Evolutionary conservation across 2,797 vertebrate species (phyloP).

Genomic region (Neoniphon sammara): DNA sequence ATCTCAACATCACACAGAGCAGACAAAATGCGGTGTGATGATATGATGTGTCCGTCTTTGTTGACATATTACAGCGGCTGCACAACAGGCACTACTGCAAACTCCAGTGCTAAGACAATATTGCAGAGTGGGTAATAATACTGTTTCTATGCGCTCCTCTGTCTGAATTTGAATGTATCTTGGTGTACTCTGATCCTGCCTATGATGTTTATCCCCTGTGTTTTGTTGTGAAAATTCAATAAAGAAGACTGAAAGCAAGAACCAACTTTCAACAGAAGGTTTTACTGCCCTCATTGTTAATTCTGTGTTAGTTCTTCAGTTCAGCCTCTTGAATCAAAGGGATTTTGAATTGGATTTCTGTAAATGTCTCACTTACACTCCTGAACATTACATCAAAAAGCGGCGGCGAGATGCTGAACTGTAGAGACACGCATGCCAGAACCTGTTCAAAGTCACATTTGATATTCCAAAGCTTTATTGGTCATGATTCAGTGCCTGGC

Average conservation of each 20-base stretch:
- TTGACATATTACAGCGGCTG: too few species aligned
- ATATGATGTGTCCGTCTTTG: too few species aligned
- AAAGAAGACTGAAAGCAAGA: background rate
- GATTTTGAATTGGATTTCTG: slow-evolving; percentile 26
- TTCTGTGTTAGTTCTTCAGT: background rate
- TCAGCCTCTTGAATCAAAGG: slow-evolving; percentile 3
- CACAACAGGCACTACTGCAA: too few species aligned
- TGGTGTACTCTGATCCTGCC: background rate
- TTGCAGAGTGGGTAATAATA: too few species aligned
- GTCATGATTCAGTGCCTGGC: slow-evolving; percentile 62
- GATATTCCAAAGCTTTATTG: slow-evolving; percentile 58
- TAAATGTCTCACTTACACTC: slow-evolving; percentile 46
- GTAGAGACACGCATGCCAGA: slow-evolving; percentile 14
- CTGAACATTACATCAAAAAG: slow-evolving; percentile 44
- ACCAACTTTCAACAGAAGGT: background rate
- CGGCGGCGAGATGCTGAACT: slow-evolving; percentile 26
- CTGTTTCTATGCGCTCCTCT: background rate
- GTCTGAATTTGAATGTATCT: background rate
- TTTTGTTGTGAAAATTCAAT: slow-evolving; percentile 1
- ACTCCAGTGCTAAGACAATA: too few species aligned
- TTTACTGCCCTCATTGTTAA: slow-evolving; percentile 4
- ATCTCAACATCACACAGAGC: background rate
- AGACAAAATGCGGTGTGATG: too few species aligned
- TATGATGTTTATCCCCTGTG: background rate
- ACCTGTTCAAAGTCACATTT: slow-evolving; percentile 49